A percentile compares a stretch with the other conserved stretches of the same genome.
phyloP scores from a whole-genome alignment of 2,113 vertebrate genomes.

The Melierax canorus region DNA sequence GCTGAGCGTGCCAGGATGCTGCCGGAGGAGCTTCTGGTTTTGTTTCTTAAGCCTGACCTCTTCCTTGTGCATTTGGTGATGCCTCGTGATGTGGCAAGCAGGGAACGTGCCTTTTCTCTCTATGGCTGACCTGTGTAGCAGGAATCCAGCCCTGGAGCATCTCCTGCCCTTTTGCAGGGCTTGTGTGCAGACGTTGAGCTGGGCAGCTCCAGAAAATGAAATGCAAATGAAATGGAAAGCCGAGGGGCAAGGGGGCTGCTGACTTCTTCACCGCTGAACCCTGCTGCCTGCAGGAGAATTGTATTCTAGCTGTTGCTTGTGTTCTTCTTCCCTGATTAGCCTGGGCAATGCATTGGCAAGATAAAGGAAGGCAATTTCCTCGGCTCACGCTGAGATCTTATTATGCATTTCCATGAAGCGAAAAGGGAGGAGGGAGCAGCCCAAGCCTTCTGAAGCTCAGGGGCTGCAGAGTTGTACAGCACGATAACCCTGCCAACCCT shows the following conservation, averaged over 20 bases:
- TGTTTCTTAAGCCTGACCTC: not conserved
- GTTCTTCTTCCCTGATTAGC: not conserved
- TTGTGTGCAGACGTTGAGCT: fast-evolving
- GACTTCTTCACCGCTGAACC: not conserved
- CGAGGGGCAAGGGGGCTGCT: not conserved
- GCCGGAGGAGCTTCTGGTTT: not conserved
- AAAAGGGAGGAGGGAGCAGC: not conserved
- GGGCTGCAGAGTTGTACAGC: not conserved
- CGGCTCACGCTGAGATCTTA: fast-evolving
- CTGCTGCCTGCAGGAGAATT: not conserved
- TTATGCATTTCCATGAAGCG: not conserved
- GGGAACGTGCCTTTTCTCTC: not conserved
- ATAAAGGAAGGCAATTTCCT: not conserved
- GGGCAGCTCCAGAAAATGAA: not conserved
- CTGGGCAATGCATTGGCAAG: not conserved
- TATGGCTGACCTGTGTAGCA: not conserved
- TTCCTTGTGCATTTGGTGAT: not conserved
- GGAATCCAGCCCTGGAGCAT: not conserved
- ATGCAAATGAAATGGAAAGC: not conserved
- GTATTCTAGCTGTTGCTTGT: not conserved
- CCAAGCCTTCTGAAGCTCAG: not conserved
- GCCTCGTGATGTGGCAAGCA: not conserved
- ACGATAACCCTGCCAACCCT: not conserved
- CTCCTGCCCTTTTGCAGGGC: not conserved
- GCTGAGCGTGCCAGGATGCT: not conserved